Percentiles rank a stretch among this genome's conserved stretches.
phyloP scores from a whole-genome alignment of 2,113 vertebrate genomes.

The Cyphomyrus plagiostoma region DNA sequence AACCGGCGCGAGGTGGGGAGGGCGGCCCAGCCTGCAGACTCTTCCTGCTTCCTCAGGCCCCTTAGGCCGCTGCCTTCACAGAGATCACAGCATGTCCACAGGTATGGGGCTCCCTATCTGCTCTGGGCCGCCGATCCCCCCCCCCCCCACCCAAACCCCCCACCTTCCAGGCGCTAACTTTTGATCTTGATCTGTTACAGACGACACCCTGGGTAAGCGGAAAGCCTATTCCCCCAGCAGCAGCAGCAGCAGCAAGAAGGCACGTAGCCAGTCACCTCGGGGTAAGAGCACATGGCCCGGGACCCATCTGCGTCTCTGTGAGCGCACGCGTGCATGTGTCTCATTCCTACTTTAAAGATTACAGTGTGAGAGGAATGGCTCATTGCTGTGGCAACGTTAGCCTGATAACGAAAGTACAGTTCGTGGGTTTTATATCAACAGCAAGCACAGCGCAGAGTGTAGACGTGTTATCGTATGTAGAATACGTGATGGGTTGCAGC shows the following conservation, averaged over 20 bases:
- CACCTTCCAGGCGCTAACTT: background rate
- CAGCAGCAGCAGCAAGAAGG: slow-evolving; percentile 75
- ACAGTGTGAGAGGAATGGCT: background rate
- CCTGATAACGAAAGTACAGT: background rate
- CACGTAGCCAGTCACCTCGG: slow-evolving; percentile 82
- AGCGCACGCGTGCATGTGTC: background rate
- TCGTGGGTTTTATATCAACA: background rate
- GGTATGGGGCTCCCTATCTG: background rate
- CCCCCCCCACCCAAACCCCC: too few species aligned
- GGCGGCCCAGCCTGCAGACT: background rate
- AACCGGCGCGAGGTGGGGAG: background rate
- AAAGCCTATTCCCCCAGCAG: slow-evolving; percentile 79
- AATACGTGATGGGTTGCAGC: background rate
- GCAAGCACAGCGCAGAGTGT: background rate
- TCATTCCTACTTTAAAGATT: background rate
- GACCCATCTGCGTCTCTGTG: background rate
- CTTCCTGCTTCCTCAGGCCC: slow-evolving; percentile 49
- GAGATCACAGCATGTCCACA: background rate
- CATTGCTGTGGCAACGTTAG: background rate
- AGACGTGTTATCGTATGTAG: background rate
- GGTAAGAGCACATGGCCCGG: slow-evolving; percentile 58
- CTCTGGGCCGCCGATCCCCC: background rate
- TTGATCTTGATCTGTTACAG: slow-evolving; percentile 46
- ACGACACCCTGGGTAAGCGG: slow-evolving; percentile 85
- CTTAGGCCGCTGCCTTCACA: background rate